Base-by-base conservation (phyloP, 2,888 invertebrate genomes). In the Ophion slaviceki region DNA sequence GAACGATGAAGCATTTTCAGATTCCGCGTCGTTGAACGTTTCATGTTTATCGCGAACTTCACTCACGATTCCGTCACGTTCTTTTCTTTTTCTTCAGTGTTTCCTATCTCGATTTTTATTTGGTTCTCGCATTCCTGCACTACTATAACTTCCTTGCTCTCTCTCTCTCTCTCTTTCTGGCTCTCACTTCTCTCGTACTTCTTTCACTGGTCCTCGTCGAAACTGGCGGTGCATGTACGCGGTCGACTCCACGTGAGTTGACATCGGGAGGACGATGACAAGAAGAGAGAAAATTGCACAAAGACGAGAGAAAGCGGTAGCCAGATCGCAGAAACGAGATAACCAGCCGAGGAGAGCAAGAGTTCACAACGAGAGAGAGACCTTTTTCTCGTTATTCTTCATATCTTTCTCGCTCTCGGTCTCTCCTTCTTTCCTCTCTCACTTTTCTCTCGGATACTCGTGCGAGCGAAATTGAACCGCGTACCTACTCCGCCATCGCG, bases 381-480 rank as follows among this genome's bases (percentile, higher is more conserved):
- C 70, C 40, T 82, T 67, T 62, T 62, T 67, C 61, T 80, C 72
- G 66, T 47, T 78, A 20, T 64, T 28, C 53, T 28, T 66, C 66
- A 66, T 66, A 17, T 68, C 45, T 20, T 2, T 17, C 68, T 61
- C 20, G 17, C 59, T n/a, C 59, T 7, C 61, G n/a, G 32, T 76
- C 53, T 66, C 53, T 66, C 53, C 10, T n/a, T 67, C 47, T 36
- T 32, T 76, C 17, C 47, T 66, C 53, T 28, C 61, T 40, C 53
- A 32, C 28, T 57, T 71, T 64, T 59, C 45, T 71, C 47, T 59
- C 32, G 71, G 77, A 77, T 57, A 84, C 74, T 86, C 74, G 81
- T 40, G 70, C n/a, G 80, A 85, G 86, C 79, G 77, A 82, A 86
- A 82, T 86, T 86, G 82, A 86, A 87, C 84, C 64, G 75, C 47